Percentiles rank a stretch among this genome's conserved stretches.
Conservation (phyloP, 1,140 invertebrate species). For the Phortica variegata region DNA sequence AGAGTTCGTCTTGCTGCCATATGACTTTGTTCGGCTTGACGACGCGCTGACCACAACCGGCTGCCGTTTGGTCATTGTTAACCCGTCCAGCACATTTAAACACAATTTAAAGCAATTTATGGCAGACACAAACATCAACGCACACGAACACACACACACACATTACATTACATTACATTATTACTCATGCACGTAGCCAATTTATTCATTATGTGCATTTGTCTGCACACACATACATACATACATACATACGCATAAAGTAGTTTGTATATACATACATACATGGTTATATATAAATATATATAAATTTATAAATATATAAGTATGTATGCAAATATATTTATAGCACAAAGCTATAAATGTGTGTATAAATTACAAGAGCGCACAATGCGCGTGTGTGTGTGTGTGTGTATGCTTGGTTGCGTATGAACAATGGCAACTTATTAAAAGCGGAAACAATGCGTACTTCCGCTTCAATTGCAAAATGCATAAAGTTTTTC, state of each 20-base stretch:
- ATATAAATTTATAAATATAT: no score
- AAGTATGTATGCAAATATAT: no score
- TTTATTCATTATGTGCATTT: no score
- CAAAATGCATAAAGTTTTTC: no score
- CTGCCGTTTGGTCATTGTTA: slow-evolving; percentile 23
- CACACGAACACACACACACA: not conserved
- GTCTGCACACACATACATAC: no score
- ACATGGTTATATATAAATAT: no score
- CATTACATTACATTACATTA: not conserved
- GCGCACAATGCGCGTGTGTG: no score
- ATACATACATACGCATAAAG: no score
- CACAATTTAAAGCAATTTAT: slow-evolving; percentile 55
- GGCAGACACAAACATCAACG: slow-evolving; percentile 6
- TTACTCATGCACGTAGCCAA: slow-evolving; percentile 4
- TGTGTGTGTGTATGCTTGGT: no score
- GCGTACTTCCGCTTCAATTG: slow-evolving; percentile 53
- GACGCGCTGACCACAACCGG: not conserved
- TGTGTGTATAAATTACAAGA: no score
- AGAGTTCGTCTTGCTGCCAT: not conserved
- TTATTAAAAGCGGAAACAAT: slow-evolving; percentile 55
- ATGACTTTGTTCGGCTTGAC: not conserved
- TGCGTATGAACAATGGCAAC: slow-evolving; percentile 29
- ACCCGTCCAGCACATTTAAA: slow-evolving; percentile 54
- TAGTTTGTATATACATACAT: no score
- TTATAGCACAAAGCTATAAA: no score